phyloP scores from a whole-genome alignment of 1,140 invertebrate species.

The Heliconius eleuchia region DNA sequence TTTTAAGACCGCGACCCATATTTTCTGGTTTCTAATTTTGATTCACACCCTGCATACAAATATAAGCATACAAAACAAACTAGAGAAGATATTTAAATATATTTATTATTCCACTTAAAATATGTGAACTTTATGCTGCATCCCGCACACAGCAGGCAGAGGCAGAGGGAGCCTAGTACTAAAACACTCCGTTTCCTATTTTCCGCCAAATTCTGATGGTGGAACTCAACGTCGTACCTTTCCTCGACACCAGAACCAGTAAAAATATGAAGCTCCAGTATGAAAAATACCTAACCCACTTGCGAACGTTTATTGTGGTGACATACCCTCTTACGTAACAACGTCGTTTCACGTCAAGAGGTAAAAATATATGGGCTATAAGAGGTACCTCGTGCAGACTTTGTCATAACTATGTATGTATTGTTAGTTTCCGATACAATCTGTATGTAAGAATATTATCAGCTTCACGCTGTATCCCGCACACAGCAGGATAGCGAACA shows the following conservation, averaged over 20 bases:
- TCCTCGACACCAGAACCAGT: background rate
- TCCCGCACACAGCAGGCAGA: too few species aligned
- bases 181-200: background rate
- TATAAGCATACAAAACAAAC: too few species aligned
- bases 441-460: too few species aligned
- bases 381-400: constrained; percentile 4
- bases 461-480: too few species aligned
- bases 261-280: background rate
- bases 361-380: constrained; percentile 8
- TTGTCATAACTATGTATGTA: background rate
- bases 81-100: too few species aligned
- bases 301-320: constrained; percentile 22
- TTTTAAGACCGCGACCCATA: too few species aligned
- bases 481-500: too few species aligned
- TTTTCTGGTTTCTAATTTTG: too few species aligned
- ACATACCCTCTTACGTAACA: constrained; percentile 28
- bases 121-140: too few species aligned
- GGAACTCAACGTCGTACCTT: background rate
- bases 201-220: accelerated
- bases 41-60: too few species aligned
- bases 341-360: constrained; percentile 19
- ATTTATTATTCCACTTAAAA: too few species aligned
- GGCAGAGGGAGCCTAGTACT: background rate
- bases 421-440: background rate
- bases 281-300: constrained; percentile 8